phyloP scores from a whole-genome alignment of 53 echinoderm and acorn worm genomes.

The Paelopatides confundens region DNA sequence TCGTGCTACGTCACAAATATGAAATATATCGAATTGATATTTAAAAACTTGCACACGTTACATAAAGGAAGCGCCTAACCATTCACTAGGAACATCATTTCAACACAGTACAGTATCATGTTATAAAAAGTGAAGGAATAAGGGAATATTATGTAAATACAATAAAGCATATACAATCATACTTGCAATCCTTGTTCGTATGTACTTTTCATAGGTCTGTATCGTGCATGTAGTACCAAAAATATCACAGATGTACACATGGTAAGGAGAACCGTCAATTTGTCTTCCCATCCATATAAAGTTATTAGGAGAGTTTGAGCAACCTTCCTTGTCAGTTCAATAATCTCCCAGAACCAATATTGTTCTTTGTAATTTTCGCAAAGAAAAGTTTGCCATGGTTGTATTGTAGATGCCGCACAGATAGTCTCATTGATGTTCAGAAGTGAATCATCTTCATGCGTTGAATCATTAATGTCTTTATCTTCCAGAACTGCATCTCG shows the following conservation, averaged over 20 bases:
- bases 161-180: too few species aligned
- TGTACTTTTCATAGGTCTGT: constrained; percentile 5
- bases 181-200: constrained; percentile 1
- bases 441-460: neutral
- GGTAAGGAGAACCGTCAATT: neutral
- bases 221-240: neutral
- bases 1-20: too few species aligned
- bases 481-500: neutral
- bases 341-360: neutral
- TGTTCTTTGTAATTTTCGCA: constrained; percentile 8
- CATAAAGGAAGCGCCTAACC: too few species aligned
- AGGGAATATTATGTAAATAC: too few species aligned
- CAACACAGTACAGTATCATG: too few species aligned
- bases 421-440: neutral
- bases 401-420: neutral
- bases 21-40: too few species aligned
- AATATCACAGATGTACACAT: neutral
- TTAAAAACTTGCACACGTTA: too few species aligned
- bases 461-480: neutral
- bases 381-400: neutral
- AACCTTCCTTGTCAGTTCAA: neutral
- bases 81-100: too few species aligned
- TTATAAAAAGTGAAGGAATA: too few species aligned
- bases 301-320: neutral
- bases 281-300: constrained; percentile 5